Base-by-base conservation (phyloP, 2,113 vertebrate species). In the Chloebia gouldiae region DNA sequence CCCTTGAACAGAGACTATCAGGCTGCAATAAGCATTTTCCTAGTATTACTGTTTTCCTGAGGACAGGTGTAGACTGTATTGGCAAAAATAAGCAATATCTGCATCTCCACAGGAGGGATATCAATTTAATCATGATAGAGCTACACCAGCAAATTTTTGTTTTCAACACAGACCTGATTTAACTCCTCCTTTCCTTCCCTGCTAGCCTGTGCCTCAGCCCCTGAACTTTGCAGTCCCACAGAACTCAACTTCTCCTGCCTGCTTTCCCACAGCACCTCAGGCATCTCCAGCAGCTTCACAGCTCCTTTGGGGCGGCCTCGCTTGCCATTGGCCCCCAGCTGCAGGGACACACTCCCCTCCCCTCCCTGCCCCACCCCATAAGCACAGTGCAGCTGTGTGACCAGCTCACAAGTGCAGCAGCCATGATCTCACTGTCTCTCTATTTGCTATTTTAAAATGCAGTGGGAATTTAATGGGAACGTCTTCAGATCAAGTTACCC, bases 281-380 rank as follows among this genome's bases (percentile, higher is more conserved):
- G 50, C 31, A 66, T 6, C 47, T 51, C 39, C 59, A 39, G 68
- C 68, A 88, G 59, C 71, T 56, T 31, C 1, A 2, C 51, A 53
- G 60, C 25, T 25, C 40, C 63, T 1, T 2, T 3, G 1, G 60
- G 17, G 22, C n/a, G 39, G 30, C 73, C 59, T 59, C 60, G 68
- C 22, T 68, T 0, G 0, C 57, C 1, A 1, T 47, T 0, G 1
- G 61, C 18, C 59, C 21, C 4, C 0, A 0, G 0, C 54, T 15
- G 35, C 76, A 20, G 5, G 0, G 45, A 56, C 53, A 59, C 13
- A 27, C 7, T 51, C 44, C 50, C 33, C 31, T 28, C 13, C 20
- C 16, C 21, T 9, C 9, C 11, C 8, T 3, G 2, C 12, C 5
- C 4, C 4, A 10, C 21, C 2, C 1, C 1, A 7, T 31, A 71